These are phyloP conservation scores for Gymnopithys bicolor DNA, from an alignment of 2,797 vertebrate genomes.

Conservation along the genomic window DNA sequence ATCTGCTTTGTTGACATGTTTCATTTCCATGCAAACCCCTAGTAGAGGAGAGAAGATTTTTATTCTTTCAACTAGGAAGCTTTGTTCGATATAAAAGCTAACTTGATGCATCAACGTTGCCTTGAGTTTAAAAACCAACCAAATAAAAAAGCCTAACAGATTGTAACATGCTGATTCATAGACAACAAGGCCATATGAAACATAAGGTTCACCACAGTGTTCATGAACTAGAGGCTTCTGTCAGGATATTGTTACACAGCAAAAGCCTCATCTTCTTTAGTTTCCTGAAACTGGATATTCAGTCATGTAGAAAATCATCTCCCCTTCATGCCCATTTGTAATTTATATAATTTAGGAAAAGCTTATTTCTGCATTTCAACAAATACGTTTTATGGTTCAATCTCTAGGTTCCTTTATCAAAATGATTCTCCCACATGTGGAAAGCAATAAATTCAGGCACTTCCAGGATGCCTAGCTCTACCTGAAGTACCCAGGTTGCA, in stretches of 20 bases:
- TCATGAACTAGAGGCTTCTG: background rate
- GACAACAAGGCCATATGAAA: background rate
- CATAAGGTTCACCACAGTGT: background rate
- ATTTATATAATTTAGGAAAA: conserved; percentile 33
- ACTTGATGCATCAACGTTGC: background rate
- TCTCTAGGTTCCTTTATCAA: conserved; percentile 24
- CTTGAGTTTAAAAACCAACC: background rate
- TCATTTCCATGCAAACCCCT: background rate
- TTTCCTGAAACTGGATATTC: background rate
- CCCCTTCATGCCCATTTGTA: background rate
- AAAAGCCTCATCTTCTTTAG: background rate
- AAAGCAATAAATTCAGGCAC: background rate
- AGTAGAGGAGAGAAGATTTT: background rate
- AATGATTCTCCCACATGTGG: background rate
- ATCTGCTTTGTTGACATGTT: background rate
- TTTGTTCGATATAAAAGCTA: background rate
- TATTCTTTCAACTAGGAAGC: background rate
- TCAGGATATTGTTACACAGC: background rate
- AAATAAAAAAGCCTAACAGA: background rate
- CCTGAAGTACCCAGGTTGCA: background rate
- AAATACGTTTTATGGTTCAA: background rate
- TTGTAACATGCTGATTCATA: background rate
- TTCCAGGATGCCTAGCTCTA: background rate
- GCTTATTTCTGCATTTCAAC: conserved; percentile 17
- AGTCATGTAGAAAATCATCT: conserved; percentile 32